These are phyloP conservation scores for Colius striatus DNA, from an alignment of 2,113 vertebrate genomes.

Conservation along the genomic window DNA sequence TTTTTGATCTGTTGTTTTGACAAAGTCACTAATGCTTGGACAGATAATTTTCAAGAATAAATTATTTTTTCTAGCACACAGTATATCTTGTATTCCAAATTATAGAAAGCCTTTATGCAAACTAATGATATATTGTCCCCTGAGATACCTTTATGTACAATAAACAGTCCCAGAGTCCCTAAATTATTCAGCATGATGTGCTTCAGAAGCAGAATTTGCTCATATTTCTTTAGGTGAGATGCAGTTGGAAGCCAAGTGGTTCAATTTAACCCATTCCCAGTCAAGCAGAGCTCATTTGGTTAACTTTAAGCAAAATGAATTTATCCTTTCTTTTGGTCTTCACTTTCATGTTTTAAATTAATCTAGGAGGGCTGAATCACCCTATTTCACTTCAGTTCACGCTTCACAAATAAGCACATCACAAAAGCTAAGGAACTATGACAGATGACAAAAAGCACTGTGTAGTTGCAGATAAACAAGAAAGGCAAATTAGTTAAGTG, in stretches of 20 bases:
- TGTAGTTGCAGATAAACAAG: not conserved
- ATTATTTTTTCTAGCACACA: not conserved
- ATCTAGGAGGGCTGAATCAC: not conserved
- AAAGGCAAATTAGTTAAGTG: not conserved
- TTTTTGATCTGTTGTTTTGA: slow-evolving; percentile 1
- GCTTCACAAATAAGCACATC: not conserved
- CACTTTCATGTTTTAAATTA: not conserved
- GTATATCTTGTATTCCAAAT: not conserved
- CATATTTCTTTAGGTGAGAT: not conserved
- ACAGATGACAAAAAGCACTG: not conserved
- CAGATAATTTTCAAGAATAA: not conserved
- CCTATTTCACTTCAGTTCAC: not conserved
- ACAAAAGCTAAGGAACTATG: not conserved
- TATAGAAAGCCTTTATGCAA: not conserved
- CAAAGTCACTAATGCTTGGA: not conserved
- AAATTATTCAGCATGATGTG: slow-evolving; percentile 27
- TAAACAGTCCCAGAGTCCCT: not conserved
- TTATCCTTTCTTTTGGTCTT: not conserved
- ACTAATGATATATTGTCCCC: not conserved
- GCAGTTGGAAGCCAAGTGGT: not conserved
- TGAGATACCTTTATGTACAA: not conserved
- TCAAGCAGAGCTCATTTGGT: not conserved
- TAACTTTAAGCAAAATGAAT: not conserved
- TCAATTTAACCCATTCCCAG: not conserved
- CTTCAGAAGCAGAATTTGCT: slow-evolving; percentile 12